Evolutionary conservation across 1,140 invertebrate genomes (phyloP).

Genomic region (Antheraea pernyi): DNA sequence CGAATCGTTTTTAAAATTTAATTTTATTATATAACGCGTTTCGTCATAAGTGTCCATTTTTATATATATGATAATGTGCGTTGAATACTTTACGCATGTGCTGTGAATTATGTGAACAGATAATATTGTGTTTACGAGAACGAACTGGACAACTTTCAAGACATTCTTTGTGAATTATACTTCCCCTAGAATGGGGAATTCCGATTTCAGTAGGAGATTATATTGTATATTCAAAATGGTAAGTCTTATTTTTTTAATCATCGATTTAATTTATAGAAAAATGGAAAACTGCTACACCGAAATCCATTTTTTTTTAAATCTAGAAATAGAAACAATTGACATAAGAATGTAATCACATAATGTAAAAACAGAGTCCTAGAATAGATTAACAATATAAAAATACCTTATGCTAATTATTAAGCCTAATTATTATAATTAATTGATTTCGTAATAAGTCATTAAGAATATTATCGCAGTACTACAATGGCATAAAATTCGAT

Average conservation of each 20-base stretch:
- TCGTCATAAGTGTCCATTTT: constrained; percentile 39
- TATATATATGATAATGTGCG: constrained; percentile 37
- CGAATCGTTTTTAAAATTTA: constrained; percentile 37
- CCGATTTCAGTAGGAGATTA: constrained; percentile 23
- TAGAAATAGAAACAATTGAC: too few relatives aligned
- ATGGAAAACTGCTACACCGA: too few relatives aligned
- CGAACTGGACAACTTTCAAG: constrained; percentile 30
- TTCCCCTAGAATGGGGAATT: constrained; percentile 38
- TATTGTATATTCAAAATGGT: constrained; percentile 38
- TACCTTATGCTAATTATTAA: neutral
- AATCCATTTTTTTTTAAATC: too few relatives aligned
- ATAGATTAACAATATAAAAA: neutral
- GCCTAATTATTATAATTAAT: neutral
- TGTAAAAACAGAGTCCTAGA: neutral
- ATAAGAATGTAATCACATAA: neutral
- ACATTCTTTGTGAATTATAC: constrained; percentile 43
- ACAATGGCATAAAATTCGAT: constrained; percentile 18
- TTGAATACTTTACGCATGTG: constrained; percentile 37
- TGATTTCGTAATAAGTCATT: constrained; percentile 24
- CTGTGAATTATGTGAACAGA: constrained; percentile 61
- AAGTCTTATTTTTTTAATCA: constrained; percentile 20
- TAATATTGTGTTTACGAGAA: constrained; percentile 36
- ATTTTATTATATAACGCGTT: constrained; percentile 35
- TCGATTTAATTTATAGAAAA: neutral
- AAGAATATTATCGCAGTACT: constrained; percentile 15